Percentiles rank a stretch among this genome's conserved stretches.
Evolutionary conservation across 2,797 vertebrate species (phyloP).

Genomic region (Danio kyathit): DNA sequence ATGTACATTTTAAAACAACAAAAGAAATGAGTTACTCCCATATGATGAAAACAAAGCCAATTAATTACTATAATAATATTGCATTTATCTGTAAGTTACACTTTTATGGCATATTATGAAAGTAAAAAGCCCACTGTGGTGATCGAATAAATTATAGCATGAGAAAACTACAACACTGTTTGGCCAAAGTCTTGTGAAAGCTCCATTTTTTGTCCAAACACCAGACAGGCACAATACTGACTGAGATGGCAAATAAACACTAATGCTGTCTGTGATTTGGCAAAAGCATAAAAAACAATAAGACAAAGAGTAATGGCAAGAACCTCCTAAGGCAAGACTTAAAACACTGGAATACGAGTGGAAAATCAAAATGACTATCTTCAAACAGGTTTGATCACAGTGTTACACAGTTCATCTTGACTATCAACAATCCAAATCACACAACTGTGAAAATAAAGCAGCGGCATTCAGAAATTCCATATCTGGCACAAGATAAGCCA

Average conservation of each 20-base stretch:
- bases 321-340: not conserved
- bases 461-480: slow-evolving; percentile 2
- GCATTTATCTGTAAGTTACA: too few species aligned
- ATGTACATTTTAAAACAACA: not conserved
- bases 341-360: not conserved
- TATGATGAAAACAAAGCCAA: not conserved
- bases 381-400: slow-evolving; percentile 1
- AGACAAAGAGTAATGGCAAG: not conserved
- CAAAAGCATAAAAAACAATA: not conserved
- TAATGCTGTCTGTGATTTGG: not conserved
- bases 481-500: not conserved
- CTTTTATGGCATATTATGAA: not conserved
- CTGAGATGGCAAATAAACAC: not conserved
- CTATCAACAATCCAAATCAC: slow-evolving; percentile 4
- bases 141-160: not conserved
- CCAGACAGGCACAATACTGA: slow-evolving; percentile 4
- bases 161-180: slow-evolving; percentile 12
- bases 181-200: slow-evolving; percentile 2
- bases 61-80: too few species aligned
- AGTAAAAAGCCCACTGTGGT: not conserved
- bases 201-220: not conserved
- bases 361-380: not conserved
- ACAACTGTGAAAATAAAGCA: not conserved
- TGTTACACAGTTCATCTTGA: slow-evolving; percentile 2
- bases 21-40: not conserved